Percentiles rank a stretch among this genome's conserved stretches.
Evolutionary conservation across 2,797 vertebrate genomes (phyloP).

Genomic region (Pangasius mekongensis): DNA sequence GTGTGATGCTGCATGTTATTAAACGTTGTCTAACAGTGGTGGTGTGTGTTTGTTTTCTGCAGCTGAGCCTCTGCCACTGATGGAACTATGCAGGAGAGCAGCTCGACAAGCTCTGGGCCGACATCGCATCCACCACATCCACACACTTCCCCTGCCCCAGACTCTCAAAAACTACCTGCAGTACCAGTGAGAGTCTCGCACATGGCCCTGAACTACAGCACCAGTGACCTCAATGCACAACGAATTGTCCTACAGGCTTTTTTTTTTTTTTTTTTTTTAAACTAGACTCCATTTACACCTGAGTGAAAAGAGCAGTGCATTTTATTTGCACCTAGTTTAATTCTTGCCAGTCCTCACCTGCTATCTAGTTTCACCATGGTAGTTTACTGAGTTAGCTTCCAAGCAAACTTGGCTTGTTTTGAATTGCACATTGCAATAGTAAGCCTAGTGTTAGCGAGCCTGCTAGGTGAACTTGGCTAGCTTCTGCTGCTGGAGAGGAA

Average conservation of each 20-base stretch:
- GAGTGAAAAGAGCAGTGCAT: background rate
- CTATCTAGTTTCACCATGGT: background rate
- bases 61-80: slow-evolving; percentile 96
- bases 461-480: background rate
- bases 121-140: slow-evolving; percentile 90
- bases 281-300: background rate
- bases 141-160: slow-evolving; percentile 91
- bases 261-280: background rate
- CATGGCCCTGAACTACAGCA: slow-evolving; percentile 35
- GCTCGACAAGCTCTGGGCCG: slow-evolving; percentile 90
- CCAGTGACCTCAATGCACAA: slow-evolving; percentile 31
- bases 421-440: background rate
- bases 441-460: background rate
- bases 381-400: background rate
- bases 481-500: background rate
- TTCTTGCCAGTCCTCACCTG: background rate
- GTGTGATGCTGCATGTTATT: background rate
- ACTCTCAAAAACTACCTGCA: slow-evolving; percentile 98
- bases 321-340: background rate
- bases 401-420: background rate
- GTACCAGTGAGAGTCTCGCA: slow-evolving; percentile 82
- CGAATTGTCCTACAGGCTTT: background rate
- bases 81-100: slow-evolving; percentile 94
- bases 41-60: slow-evolving; percentile 51
- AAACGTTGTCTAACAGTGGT: background rate